Evolutionary conservation across 2,797 vertebrate genomes (phyloP), one percentile per base, ranked within the genome.

Genomic region (Sebastiscus tertius): DNA sequence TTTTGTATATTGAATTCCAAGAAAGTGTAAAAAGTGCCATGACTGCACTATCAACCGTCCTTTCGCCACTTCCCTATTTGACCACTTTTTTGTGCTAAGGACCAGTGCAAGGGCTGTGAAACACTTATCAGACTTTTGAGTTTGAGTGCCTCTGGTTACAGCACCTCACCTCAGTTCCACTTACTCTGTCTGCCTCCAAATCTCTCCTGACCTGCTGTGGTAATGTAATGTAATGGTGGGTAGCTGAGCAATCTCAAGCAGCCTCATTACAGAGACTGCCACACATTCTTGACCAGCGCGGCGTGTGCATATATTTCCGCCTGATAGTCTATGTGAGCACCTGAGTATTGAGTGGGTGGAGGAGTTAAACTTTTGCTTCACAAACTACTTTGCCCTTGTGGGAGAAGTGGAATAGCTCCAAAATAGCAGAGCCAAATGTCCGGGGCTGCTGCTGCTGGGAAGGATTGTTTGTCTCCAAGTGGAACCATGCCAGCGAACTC

Each of bases 371-470:
- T 87, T 91, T 86, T 78, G 72, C 77, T 83, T 83, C 77, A 65
- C 56, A 84, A 82, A 88, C 75, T 84, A 72, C 73, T 90, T 82
- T 89, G 80, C 54, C 79, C 79, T 87, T 78, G 81, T 87, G 77
- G 85, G 75, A 20, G 42, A 85, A 76, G 78, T 81, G 83, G 80
- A 92, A 89, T 59, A 59, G 65, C 58, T 90, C 65, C 74, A 85
- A 77, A 84, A 82, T 29, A 67, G 68, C 46, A 61, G 71, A 83
- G 86, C 73, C 85, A 88, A 88, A 91, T 81, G 78, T 54, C 59
- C 64, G 12, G 16, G 34, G 72, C 54, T 72, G 73, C 79, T 72
- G 73, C 79, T 75, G 77, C 29, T 55, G 60, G 42, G 49, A 81
- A 74, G 56, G 74, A 60, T 56, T 84, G 75, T 85, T 80, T 88